These are phyloP conservation scores for Ammospiza maritima DNA, from an alignment of 2,797 vertebrate species.

Conservation along the genomic window DNA sequence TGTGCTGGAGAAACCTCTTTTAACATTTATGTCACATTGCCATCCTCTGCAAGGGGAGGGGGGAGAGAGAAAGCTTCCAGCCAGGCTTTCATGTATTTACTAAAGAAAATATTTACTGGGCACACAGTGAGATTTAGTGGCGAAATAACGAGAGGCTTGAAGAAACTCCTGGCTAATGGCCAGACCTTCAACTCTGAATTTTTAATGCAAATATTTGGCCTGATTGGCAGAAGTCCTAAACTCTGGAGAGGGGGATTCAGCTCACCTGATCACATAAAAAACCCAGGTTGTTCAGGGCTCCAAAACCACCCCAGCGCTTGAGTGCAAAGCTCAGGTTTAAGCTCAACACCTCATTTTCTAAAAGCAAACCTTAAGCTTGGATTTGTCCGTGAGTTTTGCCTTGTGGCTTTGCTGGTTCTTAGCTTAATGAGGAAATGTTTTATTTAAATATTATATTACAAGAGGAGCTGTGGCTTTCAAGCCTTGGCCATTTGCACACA, in stretches of 20 bases:
- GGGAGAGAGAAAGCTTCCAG: not conserved
- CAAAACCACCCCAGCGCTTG: not conserved
- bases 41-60: not conserved
- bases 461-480: not conserved
- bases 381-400: not conserved
- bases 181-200: not conserved
- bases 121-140: not conserved
- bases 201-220: not conserved
- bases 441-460: constrained; percentile 1
- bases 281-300: not conserved
- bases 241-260: not conserved
- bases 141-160: not conserved
- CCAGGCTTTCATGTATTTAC: not conserved
- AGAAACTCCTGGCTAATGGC: not conserved
- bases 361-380: not conserved
- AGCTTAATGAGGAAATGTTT: not conserved
- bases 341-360: not conserved
- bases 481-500: not conserved
- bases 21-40: constrained; percentile 26
- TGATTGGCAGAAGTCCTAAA: not conserved
- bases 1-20: not conserved
- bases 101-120: constrained; percentile 1
- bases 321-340: not conserved
- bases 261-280: not conserved
- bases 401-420: not conserved